Base-by-base conservation (phyloP, 2,113 vertebrate species). In the Archocentrus centrarchus region DNA sequence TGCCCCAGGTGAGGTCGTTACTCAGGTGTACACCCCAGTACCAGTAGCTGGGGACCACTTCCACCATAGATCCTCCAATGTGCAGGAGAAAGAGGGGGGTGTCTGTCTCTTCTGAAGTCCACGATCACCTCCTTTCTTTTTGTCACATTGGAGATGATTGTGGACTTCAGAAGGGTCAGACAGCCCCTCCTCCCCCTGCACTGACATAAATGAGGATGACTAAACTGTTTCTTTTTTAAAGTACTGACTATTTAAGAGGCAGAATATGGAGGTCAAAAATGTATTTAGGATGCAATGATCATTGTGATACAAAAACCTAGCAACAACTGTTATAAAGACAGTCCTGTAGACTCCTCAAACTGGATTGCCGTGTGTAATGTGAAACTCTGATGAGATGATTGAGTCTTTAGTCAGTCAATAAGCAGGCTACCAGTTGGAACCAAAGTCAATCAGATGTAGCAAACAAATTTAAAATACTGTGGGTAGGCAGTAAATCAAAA, bases 391-490 rank as follows among this genome's bases (percentile, higher is more conserved):
- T 27, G 37, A 61, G 39, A 61, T 27, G 39, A 77, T 32, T 14
- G 11, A 55, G 39, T 47, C 35, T 41, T 62, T 59, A 58, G 13
- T 50, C 47, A 11, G 18, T 53, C 55, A 59, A 75, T 55, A 59
- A 6, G 20, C 22, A 32, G 11, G 13, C 15, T 57, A 20, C 35
- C 35, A 80, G 58, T 68, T 82, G 32, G 37, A 84, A 79, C 73
- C 68, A 53, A 84, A 81, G 59, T 81, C 59, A 87, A 53, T 41
- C 14, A 50, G 62, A 62, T 47, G 61, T 32, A 62, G n/a, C 59
- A 81, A 84, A 84, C 41, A 86, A 27, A 73, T 73, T 59, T 41
- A 77, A 47, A 68, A 82, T 79, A 24, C 24, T 10, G 2, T 32
- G 2, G 18, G 39, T 11, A 75, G n/a, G 50, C 82, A 80, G 15